These are phyloP conservation scores for Oreochromis tanganicae DNA, from an alignment of 2,113 vertebrate species.

Conservation along the genomic window DNA sequence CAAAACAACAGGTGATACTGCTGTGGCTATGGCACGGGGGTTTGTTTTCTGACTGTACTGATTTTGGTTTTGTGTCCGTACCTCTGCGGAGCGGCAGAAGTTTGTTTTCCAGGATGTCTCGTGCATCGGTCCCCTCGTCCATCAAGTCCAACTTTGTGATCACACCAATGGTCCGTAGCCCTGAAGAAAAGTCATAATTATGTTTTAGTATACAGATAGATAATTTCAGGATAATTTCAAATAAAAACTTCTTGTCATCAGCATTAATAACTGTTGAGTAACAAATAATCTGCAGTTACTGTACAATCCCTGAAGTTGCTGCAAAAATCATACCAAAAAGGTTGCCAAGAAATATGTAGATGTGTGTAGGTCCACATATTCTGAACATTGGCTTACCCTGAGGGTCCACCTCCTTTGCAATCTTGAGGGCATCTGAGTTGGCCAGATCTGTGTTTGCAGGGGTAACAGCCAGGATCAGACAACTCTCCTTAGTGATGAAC, in stretches of 20 bases:
- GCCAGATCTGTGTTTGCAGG: conserved; percentile 92
- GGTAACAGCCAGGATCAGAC: conserved; percentile 89
- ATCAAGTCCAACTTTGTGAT: conserved; percentile 97
- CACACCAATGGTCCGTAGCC: conserved; percentile 90
- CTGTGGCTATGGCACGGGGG: not conserved
- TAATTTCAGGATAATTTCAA: not conserved
- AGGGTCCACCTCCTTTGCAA: conserved; percentile 92
- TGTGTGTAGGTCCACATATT: not conserved
- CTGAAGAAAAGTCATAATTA: conserved; percentile 52
- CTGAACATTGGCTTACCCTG: conserved; percentile 71
- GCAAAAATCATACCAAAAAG: not conserved
- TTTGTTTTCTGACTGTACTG: not conserved
- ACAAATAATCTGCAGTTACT: not conserved
- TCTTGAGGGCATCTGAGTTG: conserved; percentile 92
- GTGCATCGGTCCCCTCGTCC: conserved; percentile 93
- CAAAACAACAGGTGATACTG: not conserved
- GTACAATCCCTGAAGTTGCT: not conserved
- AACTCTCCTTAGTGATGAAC: conserved; percentile 92
- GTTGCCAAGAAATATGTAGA: not conserved
- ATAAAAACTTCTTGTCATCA: not conserved
- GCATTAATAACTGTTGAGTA: not conserved
- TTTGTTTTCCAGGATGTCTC: conserved; percentile 93
- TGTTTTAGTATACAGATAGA: not conserved
- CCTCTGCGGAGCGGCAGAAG: conserved; percentile 88
- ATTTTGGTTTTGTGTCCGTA: conserved; percentile 23